Base-by-base conservation (phyloP, 2,888 invertebrate genomes). In the Chaetoderma sp. region DNA sequence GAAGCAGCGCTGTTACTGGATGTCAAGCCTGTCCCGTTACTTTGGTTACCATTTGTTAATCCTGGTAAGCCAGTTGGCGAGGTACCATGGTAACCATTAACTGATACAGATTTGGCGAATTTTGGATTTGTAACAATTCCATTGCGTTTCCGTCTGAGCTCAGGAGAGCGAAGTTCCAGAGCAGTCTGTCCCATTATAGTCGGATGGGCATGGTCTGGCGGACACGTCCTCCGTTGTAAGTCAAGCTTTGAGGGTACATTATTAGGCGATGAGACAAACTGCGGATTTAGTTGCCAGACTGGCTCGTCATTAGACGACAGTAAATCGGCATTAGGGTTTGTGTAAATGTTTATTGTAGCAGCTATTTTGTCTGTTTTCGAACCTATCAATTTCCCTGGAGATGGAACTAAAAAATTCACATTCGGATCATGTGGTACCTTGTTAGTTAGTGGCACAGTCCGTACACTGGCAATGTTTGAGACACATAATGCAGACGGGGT, bases 111-210 rank as follows among this genome's bases (percentile, higher is more conserved):
- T 36, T 80, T 79, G 21, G 76, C 77, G 54, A 82, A 81, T 60
- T 86, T 86, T 5, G 86, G 87, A 71, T 87, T 87, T 39, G 86
- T 85, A 18, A 86, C 84, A 55, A 87, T 86, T 18, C 86, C 86
- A 63, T 86, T 86, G 42, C 86, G 69, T 64, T 84, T 81, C 18
- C 79, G 72, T 50, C 82, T 73, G 62, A 81, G 81, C 62, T 86
- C 85, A 16, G 86, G 85, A 0, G 85, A 85, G 27, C 83, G 75
- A 67, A 77, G 76, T 63, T 77, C 75, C 13, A 78, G 67, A 6
- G 75, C 76, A 42, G 75, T 72, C 59, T 78, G 79, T 28, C 82
- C 79, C 65, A 68, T 68, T 36, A 39, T 47, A 44, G 50, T 39
- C 13, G 8, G 47, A 44, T 36, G 32, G 28, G 60, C 21, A 5